phyloP scores from a whole-genome alignment of 2,797 vertebrate species.

The Malurus leucopterus region DNA sequence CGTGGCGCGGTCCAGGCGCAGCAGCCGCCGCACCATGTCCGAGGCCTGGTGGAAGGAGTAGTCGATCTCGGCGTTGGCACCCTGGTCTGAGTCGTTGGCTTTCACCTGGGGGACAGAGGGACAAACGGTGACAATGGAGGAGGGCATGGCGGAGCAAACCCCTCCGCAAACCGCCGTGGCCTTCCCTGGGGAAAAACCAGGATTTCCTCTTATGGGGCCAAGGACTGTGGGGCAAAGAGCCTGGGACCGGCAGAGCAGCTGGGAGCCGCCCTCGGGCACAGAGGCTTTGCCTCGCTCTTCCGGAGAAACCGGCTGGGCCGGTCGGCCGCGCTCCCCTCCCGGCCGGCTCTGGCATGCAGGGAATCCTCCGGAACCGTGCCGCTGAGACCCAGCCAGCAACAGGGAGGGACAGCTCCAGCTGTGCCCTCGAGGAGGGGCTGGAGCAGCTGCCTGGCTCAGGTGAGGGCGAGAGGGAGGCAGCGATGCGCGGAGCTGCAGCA shows the following conservation, averaged over 20 bases:
- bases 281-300: constrained; percentile 7
- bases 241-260: not conserved
- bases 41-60: constrained; percentile 90
- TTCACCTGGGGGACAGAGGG: constrained; percentile 77
- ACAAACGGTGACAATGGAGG: not conserved
- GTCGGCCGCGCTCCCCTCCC: not conserved
- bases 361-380: not conserved
- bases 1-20: constrained; percentile 86
- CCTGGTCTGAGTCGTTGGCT: constrained; percentile 91
- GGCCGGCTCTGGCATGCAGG: not conserved
- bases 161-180: rapidly evolving
- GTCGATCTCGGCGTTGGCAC: constrained; percentile 88
- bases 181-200: not conserved
- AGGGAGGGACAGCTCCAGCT: not conserved
- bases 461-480: not conserved
- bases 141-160: rapidly evolving
- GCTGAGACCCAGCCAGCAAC: not conserved
- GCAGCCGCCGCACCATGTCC: constrained; percentile 83
- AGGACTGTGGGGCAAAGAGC: constrained; percentile 24
- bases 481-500: not conserved
- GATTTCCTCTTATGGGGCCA: constrained; percentile 44
- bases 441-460: not conserved
- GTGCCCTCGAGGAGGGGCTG: not conserved
- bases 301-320: constrained; percentile 12
- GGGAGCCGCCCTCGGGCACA: not conserved